phyloP scores from a whole-genome alignment of 2,888 invertebrate species.

The Monochamus alternatus region DNA sequence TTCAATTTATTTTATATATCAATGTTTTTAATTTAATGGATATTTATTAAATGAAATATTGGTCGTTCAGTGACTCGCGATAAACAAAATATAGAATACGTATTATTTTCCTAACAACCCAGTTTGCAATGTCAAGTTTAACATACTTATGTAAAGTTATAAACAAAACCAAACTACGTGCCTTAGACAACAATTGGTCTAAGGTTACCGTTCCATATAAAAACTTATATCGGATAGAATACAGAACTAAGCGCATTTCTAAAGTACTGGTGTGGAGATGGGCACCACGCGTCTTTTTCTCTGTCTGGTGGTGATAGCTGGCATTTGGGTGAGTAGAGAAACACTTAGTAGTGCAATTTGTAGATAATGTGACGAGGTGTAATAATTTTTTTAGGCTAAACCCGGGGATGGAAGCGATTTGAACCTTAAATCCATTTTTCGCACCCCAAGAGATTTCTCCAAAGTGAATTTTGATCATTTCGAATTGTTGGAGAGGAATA shows the following conservation, averaged over 20 bases:
- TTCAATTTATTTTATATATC: too few relatives aligned
- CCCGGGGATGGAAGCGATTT: slow-evolving; percentile 39
- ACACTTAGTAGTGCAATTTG: not conserved
- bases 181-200: not conserved
- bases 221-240: slow-evolving; percentile 20
- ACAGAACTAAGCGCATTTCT: slow-evolving; percentile 1
- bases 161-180: slow-evolving; percentile 29
- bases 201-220: slow-evolving; percentile 24
- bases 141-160: slow-evolving; percentile 22
- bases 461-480: slow-evolving; percentile 61
- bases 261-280: slow-evolving; percentile 1
- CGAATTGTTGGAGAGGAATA: slow-evolving; percentile 61
- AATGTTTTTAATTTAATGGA: too few relatives aligned
- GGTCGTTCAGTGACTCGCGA: not conserved
- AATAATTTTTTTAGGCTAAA: slow-evolving; percentile 34
- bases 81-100: not conserved
- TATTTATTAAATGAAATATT: too few relatives aligned
- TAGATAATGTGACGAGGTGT: too few relatives aligned
- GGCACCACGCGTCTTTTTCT: not conserved
- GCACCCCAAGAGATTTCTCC: slow-evolving; percentile 59
- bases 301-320: slow-evolving; percentile 35
- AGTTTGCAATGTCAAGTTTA: slow-evolving; percentile 34
- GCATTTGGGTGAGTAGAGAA: slow-evolving; percentile 41
- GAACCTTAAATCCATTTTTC: slow-evolving; percentile 57
- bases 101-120: slow-evolving; percentile 12